Percentiles rank a stretch among this genome's conserved stretches.
phyloP scores from a whole-genome alignment of 53 echinoderm and acorn worm species.

The Paracentrotus lividus region DNA sequence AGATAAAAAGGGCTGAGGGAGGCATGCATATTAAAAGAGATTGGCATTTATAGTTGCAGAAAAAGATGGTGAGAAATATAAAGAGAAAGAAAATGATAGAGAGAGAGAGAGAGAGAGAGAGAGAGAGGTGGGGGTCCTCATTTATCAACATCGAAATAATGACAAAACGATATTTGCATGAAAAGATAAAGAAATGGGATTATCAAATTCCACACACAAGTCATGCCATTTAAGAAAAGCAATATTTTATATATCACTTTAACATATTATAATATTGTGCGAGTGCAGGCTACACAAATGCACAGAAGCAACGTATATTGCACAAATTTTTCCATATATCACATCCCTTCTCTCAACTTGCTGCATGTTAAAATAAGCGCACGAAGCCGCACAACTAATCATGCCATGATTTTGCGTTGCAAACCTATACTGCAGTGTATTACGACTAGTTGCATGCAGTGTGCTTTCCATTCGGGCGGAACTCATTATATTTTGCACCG shows the following conservation, averaged over 20 bases:
- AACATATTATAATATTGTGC: neutral
- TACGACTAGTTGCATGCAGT: neutral
- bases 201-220: too few relatives aligned
- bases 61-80: too few relatives aligned
- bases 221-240: neutral
- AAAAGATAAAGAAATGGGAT: slow-evolving; percentile 29
- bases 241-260: neutral
- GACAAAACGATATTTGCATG: neutral
- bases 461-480: neutral
- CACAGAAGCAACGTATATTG: neutral
- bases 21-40: too few relatives aligned
- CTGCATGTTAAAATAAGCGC: neutral
- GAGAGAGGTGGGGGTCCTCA: slow-evolving; percentile 3
- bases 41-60: too few relatives aligned
- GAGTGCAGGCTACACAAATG: neutral
- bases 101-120: slow-evolving; percentile 39
- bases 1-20: too few relatives aligned
- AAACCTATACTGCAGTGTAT: neutral
- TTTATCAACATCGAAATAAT: too few relatives aligned
- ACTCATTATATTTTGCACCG: neutral
- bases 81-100: neutral
- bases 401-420: slow-evolving; percentile 32
- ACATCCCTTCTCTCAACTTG: neutral
- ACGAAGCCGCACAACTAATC: neutral
- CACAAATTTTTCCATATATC: neutral